Conservation (phyloP, 2,888 invertebrate species). For the Leptopilina drosophilae region DNA sequence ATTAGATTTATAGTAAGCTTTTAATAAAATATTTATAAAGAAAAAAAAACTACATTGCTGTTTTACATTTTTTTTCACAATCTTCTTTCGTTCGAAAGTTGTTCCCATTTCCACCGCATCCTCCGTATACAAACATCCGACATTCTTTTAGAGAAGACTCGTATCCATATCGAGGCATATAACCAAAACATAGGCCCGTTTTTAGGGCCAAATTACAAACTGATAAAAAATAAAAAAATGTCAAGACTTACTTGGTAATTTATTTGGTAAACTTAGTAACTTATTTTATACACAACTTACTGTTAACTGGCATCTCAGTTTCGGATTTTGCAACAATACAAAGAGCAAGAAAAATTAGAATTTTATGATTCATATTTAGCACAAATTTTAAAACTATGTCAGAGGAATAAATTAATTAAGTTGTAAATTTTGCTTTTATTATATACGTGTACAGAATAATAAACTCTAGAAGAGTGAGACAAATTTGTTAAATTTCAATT, state of each 20-base stretch:
- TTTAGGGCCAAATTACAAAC: conserved; percentile 77
- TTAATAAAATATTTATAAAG: too few species aligned
- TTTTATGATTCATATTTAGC: background rate
- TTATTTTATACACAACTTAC: background rate
- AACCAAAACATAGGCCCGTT: conserved; percentile 91
- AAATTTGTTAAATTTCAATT: background rate
- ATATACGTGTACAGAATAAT: background rate
- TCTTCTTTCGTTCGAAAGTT: conserved; percentile 91
- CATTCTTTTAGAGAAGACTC: conserved; percentile 86
- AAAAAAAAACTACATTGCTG: background rate
- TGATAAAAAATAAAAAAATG: background rate
- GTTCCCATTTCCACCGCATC: conserved; percentile 93
- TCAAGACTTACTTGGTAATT: background rate
- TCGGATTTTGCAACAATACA: background rate
- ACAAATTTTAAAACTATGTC: background rate
- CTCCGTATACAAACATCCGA: conserved; percentile 91
- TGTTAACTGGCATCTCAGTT: background rate
- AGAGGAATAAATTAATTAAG: background rate
- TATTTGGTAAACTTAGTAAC: background rate
- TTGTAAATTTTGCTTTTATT: background rate
- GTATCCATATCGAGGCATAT: conserved; percentile 93
- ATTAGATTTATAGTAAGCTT: too few species aligned
- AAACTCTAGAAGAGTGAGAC: background rate
- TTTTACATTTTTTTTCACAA: conserved; percentile 84
- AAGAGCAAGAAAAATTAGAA: background rate